These are phyloP conservation scores for Scalopus aquaticus DNA, from an alignment of 2,113 vertebrate species.

Conservation along the genomic window DNA sequence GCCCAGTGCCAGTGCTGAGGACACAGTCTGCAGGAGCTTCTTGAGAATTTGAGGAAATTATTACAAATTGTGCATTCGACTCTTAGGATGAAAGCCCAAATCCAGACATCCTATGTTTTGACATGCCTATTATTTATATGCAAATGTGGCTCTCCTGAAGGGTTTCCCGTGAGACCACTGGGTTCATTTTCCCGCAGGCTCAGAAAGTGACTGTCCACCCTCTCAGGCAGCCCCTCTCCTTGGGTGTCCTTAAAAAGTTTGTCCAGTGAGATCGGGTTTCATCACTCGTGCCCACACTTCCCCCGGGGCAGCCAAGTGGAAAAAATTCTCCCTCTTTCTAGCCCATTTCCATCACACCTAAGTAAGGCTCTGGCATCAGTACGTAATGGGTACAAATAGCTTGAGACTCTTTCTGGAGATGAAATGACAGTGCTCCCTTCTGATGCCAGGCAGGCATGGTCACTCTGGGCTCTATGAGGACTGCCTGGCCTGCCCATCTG, in stretches of 20 bases:
- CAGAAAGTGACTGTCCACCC: conserved; percentile 20
- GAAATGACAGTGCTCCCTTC: background rate
- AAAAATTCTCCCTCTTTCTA: background rate
- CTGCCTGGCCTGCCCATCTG: background rate
- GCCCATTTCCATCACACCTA: background rate
- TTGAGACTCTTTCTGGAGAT: background rate
- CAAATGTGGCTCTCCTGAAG: conserved; percentile 77
- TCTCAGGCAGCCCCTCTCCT: background rate
- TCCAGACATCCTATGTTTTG: conserved; percentile 71
- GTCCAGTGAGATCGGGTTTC: background rate
- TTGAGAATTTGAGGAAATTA: conserved; percentile 68
- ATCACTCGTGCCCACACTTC: background rate
- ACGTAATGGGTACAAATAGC: background rate
- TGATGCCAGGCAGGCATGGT: background rate
- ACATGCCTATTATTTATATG: conserved; percentile 82
- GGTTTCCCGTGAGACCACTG: conserved; percentile 70
- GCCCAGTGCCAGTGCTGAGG: background rate
- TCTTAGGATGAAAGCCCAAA: conserved; percentile 71
- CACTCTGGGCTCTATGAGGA: background rate
- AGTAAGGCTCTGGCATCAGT: background rate
- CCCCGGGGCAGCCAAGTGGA: background rate
- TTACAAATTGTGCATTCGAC: conserved; percentile 41
- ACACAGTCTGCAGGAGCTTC: background rate
- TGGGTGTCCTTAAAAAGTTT: background rate
- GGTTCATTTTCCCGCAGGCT: conserved; percentile 26